Evolutionary conservation across 2,888 invertebrate species (phyloP), one percentile per base, ranked within the genome.

Genomic region (Eupithecia dodoneata): DNA sequence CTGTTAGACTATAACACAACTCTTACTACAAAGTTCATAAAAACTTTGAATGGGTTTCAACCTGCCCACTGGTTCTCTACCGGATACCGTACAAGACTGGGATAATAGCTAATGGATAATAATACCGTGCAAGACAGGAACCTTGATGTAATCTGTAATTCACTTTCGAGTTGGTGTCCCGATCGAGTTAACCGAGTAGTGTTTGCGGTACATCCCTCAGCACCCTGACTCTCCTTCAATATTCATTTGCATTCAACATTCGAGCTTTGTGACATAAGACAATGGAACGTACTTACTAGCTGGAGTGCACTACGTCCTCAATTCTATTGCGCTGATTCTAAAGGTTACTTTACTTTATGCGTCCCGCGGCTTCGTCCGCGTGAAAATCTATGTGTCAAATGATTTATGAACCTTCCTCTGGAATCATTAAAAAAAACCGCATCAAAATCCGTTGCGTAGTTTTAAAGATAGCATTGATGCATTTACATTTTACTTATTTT

Each of bases 191-290:
- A 2, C 55, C 4, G 77, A 77, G 88, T 88, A 83, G 55, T 63
- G 47, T 66, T 76, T 74, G 74, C 76, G 78, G 81, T 77, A 81
- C 78, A 79, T 82, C 78, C 82, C 69, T 82, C 70, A 75, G 75
- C 55, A 52, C 52, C 79, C 83, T 83, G 86, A 85, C 85, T 83
- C 81, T 85, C 87, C 85, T 89, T 88, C 88, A 89, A 88, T 89
- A 89, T 90, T 90, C 89, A 90, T 91, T 88, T 86, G 85, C 86
- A 87, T 90, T 89, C 88, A 88, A 82, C 87, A 86, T 90, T 87
- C 83, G 84, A 87, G 87, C 86, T 88, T 87, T 86, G 84, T 84
- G 82, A 83, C 84, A 76, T 81, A 84, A 89, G 87, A 89, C 89
- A 90, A 90, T 89, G 79, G 82, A 63, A 75, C 71, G 49, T 72